phyloP scores from a whole-genome alignment of 1,140 invertebrate species.

The Tetraneura akinire region DNA sequence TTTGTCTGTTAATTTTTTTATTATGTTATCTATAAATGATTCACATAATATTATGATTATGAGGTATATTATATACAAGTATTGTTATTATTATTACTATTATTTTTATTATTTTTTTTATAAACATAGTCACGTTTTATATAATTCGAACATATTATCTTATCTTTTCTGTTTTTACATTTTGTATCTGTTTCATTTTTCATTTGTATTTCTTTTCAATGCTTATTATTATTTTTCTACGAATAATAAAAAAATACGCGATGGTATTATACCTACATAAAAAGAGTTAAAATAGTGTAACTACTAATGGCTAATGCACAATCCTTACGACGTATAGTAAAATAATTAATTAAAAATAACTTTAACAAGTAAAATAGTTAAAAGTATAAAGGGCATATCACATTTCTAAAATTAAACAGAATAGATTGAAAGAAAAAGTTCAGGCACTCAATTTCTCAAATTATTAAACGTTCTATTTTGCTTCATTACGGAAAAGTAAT shows the following conservation, averaged over 20 bases:
- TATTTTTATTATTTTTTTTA: not conserved
- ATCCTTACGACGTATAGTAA: constrained; percentile 21
- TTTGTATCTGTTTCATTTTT: no score
- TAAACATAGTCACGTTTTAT: not conserved
- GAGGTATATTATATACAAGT: no score
- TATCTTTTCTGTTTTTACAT: not conserved
- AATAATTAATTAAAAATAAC: constrained; percentile 39
- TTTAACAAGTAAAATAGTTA: constrained; percentile 1
- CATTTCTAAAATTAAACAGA: not conserved
- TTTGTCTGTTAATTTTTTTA: no score
- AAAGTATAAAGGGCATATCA: not conserved
- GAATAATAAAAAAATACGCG: constrained; percentile 2
- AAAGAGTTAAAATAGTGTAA: constrained; percentile 12
- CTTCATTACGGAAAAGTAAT: not conserved
- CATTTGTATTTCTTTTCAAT: not conserved
- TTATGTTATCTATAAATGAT: no score
- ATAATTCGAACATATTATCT: not conserved
- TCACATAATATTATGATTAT: no score
- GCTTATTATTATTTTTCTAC: not conserved
- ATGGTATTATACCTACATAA: not conserved
- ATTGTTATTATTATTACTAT: no score
- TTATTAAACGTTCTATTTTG: constrained; percentile 2
- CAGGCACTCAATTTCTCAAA: not conserved
- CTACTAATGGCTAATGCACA: constrained; percentile 11
- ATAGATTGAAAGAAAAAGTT: not conserved